phyloP scores from a whole-genome alignment of 2,888 invertebrate genomes.

The Phlogophora meticulosa region DNA sequence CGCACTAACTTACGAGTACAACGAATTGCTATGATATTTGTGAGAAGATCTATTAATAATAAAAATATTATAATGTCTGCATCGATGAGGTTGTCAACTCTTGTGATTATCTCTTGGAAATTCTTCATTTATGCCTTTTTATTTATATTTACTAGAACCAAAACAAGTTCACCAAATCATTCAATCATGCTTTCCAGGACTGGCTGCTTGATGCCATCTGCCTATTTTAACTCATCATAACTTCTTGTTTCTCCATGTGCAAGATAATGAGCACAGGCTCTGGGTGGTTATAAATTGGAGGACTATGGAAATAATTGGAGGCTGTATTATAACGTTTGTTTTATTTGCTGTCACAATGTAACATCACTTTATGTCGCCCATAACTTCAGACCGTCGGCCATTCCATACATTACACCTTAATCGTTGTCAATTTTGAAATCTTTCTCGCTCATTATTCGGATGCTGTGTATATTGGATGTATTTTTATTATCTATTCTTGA shows the following conservation, averaged over 20 bases:
- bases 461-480: background rate
- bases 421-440: conserved; percentile 7
- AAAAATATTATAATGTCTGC: background rate
- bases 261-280: conserved; percentile 16
- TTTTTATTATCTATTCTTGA: conserved; percentile 9
- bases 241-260: background rate
- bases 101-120: background rate
- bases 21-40: background rate
- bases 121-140: background rate
- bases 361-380: conserved; percentile 28
- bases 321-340: conserved; percentile 32
- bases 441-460: conserved; percentile 26
- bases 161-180: background rate
- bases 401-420: conserved; percentile 13
- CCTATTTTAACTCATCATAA: background rate
- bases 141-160: background rate
- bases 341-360: conserved; percentile 50
- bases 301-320: conserved; percentile 52
- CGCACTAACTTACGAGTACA: background rate
- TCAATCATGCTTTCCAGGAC: background rate
- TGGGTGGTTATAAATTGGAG: conserved; percentile 24
- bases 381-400: conserved; percentile 6
- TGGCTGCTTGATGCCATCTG: background rate
- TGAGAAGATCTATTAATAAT: background rate
- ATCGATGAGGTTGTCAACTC: background rate